A percentile compares a stretch with the other conserved stretches of the same genome.
Evolutionary conservation across 2,797 vertebrate species (phyloP).

Genomic region (Etheostoma nigrum): DNA sequence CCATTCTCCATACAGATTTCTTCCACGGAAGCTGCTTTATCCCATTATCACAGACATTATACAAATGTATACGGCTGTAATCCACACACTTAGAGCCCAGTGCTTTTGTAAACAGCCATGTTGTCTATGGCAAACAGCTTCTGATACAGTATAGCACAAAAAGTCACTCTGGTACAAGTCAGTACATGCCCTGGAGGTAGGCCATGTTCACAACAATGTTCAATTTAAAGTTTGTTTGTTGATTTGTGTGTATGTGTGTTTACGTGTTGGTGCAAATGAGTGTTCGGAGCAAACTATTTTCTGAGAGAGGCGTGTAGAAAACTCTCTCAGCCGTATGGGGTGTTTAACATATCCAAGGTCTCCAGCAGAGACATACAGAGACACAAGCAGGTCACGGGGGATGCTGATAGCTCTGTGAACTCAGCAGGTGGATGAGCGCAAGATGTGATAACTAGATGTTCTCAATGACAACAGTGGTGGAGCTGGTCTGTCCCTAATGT

Average conservation of each 20-base stretch:
- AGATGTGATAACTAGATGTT: slow-evolving; percentile 87
- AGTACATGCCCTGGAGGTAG: slow-evolving; percentile 26
- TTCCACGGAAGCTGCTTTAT: slow-evolving; percentile 83
- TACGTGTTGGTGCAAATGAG: slow-evolving; percentile 23
- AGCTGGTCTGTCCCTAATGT: slow-evolving; percentile 74
- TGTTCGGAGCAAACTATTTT: slow-evolving; percentile 51
- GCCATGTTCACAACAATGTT: slow-evolving; percentile 31
- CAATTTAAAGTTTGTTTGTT: slow-evolving; percentile 46
- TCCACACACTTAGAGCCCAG: slow-evolving; percentile 80
- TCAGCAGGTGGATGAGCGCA: slow-evolving; percentile 83
- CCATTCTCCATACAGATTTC: slow-evolving; percentile 86
- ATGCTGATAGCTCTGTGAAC: slow-evolving; percentile 83
- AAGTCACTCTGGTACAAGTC: slow-evolving; percentile 32
- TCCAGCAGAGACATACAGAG: slow-evolving; percentile 82
- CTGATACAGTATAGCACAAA: slow-evolving; percentile 59
- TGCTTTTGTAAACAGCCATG: slow-evolving; percentile 75
- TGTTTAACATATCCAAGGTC: slow-evolving; percentile 86
- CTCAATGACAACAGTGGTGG: slow-evolving; percentile 77
- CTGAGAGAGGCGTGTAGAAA: slow-evolving; percentile 53
- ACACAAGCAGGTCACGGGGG: slow-evolving; percentile 77
- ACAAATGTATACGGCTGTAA: slow-evolving; percentile 85
- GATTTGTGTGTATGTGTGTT: slow-evolving; percentile 9
- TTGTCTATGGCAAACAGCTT: slow-evolving; percentile 73
- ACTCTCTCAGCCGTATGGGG: slow-evolving; percentile 57
- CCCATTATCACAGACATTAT: slow-evolving; percentile 87